Percentiles rank a stretch among this genome's conserved stretches.
phyloP scores from a whole-genome alignment of 92 coral and sea anemone species.

The Zoanthus sociatus region DNA sequence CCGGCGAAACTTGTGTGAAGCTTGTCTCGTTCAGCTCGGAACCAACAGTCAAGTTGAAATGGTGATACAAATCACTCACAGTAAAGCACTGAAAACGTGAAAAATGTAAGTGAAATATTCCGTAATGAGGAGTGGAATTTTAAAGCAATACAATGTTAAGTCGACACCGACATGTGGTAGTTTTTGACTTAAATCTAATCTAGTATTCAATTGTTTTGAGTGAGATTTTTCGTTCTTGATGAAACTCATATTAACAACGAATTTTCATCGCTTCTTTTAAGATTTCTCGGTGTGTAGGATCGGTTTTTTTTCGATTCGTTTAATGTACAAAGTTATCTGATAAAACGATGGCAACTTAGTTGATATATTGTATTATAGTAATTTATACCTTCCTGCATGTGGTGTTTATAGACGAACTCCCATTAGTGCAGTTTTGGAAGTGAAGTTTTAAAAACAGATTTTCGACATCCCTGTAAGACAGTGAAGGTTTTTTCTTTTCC shows the following conservation, averaged over 20 bases:
- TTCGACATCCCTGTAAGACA: slow-evolving; percentile 28
- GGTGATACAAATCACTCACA: slow-evolving; percentile 39
- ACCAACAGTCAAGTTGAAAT: background rate
- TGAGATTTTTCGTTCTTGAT: background rate
- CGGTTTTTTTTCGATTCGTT: background rate
- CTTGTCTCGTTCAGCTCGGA: slow-evolving; percentile 21
- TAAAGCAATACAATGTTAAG: background rate
- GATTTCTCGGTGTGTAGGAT: background rate
- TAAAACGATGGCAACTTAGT: too few relatives aligned
- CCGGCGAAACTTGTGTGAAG: slow-evolving; percentile 56
- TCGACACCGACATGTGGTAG: background rate
- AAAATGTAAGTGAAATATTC: background rate
- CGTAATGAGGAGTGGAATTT: background rate
- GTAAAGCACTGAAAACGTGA: slow-evolving; percentile 54
- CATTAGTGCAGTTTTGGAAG: slow-evolving; percentile 18
- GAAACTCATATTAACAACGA: background rate
- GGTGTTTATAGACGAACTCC: background rate
- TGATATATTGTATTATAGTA: background rate
- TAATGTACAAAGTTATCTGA: background rate
- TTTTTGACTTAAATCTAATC: background rate
- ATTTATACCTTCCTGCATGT: slow-evolving; percentile 37
- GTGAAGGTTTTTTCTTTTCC: background rate
- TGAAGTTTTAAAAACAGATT: slow-evolving; percentile 20
- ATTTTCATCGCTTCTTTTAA: background rate
- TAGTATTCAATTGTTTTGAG: background rate